Evolutionary conservation across 1,140 invertebrate genomes (phyloP), one percentile per base, ranked within the genome.

Genomic region (Drosophila miranda): DNA sequence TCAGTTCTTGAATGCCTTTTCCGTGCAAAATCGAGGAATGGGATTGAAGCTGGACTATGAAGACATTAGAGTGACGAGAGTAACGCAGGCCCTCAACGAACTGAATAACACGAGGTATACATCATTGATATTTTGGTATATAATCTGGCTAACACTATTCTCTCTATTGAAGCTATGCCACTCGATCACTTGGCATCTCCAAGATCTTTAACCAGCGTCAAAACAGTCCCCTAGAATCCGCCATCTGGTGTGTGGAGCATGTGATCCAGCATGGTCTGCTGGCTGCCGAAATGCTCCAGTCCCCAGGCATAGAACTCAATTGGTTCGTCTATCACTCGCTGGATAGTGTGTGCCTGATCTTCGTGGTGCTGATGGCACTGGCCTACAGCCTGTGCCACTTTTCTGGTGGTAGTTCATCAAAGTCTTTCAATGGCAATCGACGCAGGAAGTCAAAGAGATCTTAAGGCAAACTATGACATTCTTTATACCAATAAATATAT

Each of bases 211-310:
- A 92, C 23, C 94, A 96, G 82, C 92, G 94, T n/a, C 92, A 93
- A 13, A 71, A 90, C 1, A 88, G 90, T 1, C 93, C 95, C 0
- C 52, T 95, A 50, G 93, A 95, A 23, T 93, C 93, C 1, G 94
- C 94, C 0, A 90, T 95, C 2, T 96, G 93, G 91, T 95, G 94
- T 93, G 91, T 93, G 4, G 95, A 96, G 78, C 93, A 95, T 73
- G 92, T 95, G 61, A 89, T 93, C 9, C 83, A 91, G 38, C 86
- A 91, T 26, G 93, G 92, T 2, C 7, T 55, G 4, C 43, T 93
- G 56, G 91, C 91, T 2, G 92, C 92, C 42, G 75, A 91, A 30
- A 89, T 92, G 5, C 84, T 94, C 8, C 90, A 91, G 45, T 90
- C 92, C 4, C 77, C 91, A 2, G 91, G 91, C 16, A 77, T 88